Evolutionary conservation across 1,140 invertebrate species (phyloP).

Genomic region (Drosophila cardini): DNA sequence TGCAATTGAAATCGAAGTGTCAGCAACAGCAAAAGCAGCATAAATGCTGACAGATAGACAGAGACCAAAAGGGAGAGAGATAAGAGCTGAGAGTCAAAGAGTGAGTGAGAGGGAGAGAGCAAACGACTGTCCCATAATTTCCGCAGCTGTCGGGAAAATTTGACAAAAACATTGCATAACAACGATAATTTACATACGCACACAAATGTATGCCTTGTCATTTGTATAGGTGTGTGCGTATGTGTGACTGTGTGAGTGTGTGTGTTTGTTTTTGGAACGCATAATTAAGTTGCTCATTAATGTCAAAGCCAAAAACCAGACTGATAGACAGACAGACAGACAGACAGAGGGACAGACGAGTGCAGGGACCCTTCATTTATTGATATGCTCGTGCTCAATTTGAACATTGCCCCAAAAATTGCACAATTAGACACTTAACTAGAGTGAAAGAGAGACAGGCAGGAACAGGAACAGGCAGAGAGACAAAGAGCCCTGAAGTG

Average conservation of each 20-base stretch:
- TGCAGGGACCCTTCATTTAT: slow-evolving; percentile 49
- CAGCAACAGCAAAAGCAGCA: slow-evolving; percentile 59
- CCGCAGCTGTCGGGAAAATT: slow-evolving; percentile 37
- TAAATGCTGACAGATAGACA: slow-evolving; percentile 29
- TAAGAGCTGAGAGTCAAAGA: background rate
- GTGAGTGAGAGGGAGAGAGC: background rate
- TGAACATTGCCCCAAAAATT: slow-evolving; percentile 31
- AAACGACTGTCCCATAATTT: slow-evolving; percentile 14
- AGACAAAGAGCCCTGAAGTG: background rate
- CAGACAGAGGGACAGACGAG: slow-evolving; percentile 21
- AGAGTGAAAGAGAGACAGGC: background rate
- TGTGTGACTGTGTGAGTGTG: slow-evolving; percentile 4
- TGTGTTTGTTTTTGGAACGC: slow-evolving; percentile 32
- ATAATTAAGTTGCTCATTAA: slow-evolving; percentile 79
- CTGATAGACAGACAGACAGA: slow-evolving; percentile 4
- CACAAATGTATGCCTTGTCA: background rate
- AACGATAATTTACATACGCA: slow-evolving; percentile 32
- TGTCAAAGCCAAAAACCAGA: slow-evolving; percentile 58
- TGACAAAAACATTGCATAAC: slow-evolving; percentile 66
- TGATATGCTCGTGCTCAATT: slow-evolving; percentile 58
- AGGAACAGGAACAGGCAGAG: background rate
- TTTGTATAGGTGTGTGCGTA: background rate
- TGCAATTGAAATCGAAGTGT: slow-evolving; percentile 81
- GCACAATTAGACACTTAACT: slow-evolving; percentile 52
- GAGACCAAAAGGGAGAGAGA: background rate